Percentiles rank a stretch among this genome's conserved stretches.
phyloP scores from a whole-genome alignment of 2,888 invertebrate genomes.

The Hermodice carunculata region DNA sequence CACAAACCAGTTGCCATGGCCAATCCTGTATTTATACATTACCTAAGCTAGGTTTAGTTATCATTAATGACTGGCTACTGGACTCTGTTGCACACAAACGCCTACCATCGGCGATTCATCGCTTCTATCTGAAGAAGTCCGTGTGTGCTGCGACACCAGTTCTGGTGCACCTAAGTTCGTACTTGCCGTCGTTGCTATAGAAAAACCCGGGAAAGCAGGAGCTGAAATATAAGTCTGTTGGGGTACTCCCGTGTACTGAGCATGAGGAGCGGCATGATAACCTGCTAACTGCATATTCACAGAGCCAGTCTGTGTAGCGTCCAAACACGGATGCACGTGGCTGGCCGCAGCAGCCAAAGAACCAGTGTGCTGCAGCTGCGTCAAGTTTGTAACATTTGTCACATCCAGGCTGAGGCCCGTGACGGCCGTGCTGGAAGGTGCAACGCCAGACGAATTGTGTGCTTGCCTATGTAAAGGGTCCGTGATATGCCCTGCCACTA shows the following conservation, averaged over 20 bases:
- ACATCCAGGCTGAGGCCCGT: constrained; percentile 25
- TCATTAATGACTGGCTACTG: constrained; percentile 87
- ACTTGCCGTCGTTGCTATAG: neutral
- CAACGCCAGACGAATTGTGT: neutral
- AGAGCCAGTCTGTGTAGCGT: constrained; percentile 69
- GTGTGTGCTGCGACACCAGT: constrained; percentile 46
- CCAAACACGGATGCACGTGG: constrained; percentile 50
- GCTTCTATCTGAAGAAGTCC: constrained; percentile 65
- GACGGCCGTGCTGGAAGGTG: neutral
- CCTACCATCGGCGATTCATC: constrained; percentile 88
- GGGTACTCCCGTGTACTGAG: constrained; percentile 43
- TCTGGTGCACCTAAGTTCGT: neutral
- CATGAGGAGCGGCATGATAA: constrained; percentile 41
- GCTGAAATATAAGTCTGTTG: constrained; percentile 5
- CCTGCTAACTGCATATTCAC: constrained; percentile 69
- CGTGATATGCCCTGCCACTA: no score
- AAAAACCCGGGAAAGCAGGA: constrained; percentile 12
- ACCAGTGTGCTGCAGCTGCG: constrained; percentile 39
- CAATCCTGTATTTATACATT: no score
- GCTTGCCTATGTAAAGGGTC: no score
- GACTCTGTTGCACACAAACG: constrained; percentile 91
- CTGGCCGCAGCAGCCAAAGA: constrained; percentile 25
- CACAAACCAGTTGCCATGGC: no score
- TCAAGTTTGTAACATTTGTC: constrained; percentile 46
- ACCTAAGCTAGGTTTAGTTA: constrained; percentile 4